Conservation (phyloP, 2,113 vertebrate species). For the Mesembrinibis cayennensis region DNA sequence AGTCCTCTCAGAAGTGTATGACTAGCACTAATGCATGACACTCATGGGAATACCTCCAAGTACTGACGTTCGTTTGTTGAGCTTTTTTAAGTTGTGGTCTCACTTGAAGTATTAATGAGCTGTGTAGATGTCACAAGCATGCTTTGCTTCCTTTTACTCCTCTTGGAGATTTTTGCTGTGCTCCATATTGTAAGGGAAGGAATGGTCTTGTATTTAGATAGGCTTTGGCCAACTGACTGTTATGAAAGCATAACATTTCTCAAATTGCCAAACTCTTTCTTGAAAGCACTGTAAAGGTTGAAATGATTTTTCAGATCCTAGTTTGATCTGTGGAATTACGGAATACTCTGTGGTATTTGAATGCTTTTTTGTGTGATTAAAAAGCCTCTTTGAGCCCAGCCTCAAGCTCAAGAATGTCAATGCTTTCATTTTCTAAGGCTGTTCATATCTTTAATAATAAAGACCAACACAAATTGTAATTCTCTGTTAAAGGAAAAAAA, state of each 20-base stretch:
- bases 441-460: neutral
- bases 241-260: neutral
- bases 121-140: neutral
- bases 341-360: neutral
- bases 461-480: neutral
- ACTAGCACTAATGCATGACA: neutral
- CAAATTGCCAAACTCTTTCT: neutral
- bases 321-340: neutral
- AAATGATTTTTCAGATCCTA: neutral
- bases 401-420: neutral
- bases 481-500: neutral
- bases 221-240: neutral
- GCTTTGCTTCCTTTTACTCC: neutral
- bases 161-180: neutral
- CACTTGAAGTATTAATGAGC: neutral
- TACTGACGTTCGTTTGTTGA: neutral
- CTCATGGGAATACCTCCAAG: neutral
- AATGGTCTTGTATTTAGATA: neutral
- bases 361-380: neutral
- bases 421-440: neutral
- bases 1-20: neutral
- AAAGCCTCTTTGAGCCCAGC: neutral
- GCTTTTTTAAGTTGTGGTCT: neutral
- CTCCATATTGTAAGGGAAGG: neutral
- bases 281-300: neutral